Percentiles rank a stretch among this genome's conserved stretches.
These are phyloP conservation scores for Iphiclides podalirius DNA, from an alignment of 2,888 invertebrate genomes.

Conservation along the genomic window DNA sequence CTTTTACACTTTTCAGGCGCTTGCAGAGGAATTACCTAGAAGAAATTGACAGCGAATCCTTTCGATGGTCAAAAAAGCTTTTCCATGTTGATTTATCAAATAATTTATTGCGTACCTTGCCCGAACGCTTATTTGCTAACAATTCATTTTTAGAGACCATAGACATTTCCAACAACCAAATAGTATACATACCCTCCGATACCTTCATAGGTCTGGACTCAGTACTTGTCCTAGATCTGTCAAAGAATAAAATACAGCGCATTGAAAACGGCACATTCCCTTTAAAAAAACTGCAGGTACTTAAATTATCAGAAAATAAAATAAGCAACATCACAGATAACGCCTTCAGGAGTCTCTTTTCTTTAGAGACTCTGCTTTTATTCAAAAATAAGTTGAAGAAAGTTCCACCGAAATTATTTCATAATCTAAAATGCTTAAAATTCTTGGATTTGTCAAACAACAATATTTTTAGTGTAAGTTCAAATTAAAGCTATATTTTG, in stretches of 20 bases:
- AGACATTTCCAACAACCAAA: conserved; percentile 83
- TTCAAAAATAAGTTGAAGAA: conserved; percentile 76
- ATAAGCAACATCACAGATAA: conserved; percentile 80
- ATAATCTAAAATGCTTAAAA: conserved; percentile 68
- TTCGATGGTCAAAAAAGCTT: conserved; percentile 79
- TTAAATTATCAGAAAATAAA: conserved; percentile 86
- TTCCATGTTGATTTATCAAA: conserved; percentile 85
- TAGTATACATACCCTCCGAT: conserved; percentile 79
- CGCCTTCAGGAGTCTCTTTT: conserved; percentile 73
- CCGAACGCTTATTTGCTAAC: conserved; percentile 79
- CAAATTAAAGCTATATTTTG: conserved; percentile 4
- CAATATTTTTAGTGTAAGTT: conserved; percentile 69
- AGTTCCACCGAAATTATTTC: conserved; percentile 69
- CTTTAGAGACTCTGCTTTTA: conserved; percentile 76
- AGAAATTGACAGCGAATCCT: conserved; percentile 80
- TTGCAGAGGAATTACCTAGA: conserved; percentile 84
- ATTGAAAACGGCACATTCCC: conserved; percentile 81
- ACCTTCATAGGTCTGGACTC: conserved; percentile 79
- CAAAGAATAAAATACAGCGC: conserved; percentile 82
- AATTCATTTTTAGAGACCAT: conserved; percentile 80
- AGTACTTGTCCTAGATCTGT: conserved; percentile 85
- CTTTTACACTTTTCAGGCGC: conserved; percentile 83
- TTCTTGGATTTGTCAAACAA: conserved; percentile 79
- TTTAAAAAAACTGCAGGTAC: conserved; percentile 77
- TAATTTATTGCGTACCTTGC: conserved; percentile 81